These are phyloP conservation scores for Cinclus cinclus DNA, from an alignment of 2,113 vertebrate genomes.

Conservation along the genomic window DNA sequence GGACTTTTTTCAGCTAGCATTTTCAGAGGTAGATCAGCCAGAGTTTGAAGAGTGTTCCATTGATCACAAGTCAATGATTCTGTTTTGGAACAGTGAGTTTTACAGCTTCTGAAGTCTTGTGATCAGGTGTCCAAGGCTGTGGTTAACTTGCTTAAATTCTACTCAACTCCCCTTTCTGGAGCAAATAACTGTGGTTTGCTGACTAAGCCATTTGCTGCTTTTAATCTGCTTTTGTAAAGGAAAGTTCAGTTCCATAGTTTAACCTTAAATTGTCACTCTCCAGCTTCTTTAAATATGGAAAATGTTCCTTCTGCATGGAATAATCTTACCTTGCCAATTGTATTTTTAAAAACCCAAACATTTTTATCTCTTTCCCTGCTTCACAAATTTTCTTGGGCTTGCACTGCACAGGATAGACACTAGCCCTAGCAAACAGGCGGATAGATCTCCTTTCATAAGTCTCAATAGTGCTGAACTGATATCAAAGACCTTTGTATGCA, in stretches of 20 bases:
- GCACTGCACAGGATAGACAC: neutral
- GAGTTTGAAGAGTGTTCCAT: neutral
- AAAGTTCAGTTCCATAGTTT: constrained; percentile 34
- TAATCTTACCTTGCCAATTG: neutral
- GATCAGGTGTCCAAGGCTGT: constrained; percentile 36
- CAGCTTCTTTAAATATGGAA: neutral
- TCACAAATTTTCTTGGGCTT: neutral
- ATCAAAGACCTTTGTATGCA: neutral
- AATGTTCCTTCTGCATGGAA: neutral
- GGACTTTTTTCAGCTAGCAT: neutral
- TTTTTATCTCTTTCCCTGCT: neutral
- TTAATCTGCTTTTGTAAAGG: constrained; percentile 28
- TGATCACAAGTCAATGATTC: constrained; percentile 1
- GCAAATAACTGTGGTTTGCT: constrained; percentile 37
- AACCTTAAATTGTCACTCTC: neutral
- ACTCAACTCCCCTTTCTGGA: neutral
- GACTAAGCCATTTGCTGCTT: constrained; percentile 15
- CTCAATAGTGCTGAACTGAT: neutral
- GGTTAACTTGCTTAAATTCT: constrained; percentile 27
- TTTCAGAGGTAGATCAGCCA: neutral
- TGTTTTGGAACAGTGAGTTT: constrained; percentile 38
- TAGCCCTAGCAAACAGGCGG: neutral
- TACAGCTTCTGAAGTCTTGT: neutral
- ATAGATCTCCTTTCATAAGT: neutral
- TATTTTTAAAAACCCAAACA: neutral